These are phyloP conservation scores for Caenorhabditis auriculariae DNA, from an alignment of 2,888 invertebrate species.

Conservation along the genomic window DNA sequence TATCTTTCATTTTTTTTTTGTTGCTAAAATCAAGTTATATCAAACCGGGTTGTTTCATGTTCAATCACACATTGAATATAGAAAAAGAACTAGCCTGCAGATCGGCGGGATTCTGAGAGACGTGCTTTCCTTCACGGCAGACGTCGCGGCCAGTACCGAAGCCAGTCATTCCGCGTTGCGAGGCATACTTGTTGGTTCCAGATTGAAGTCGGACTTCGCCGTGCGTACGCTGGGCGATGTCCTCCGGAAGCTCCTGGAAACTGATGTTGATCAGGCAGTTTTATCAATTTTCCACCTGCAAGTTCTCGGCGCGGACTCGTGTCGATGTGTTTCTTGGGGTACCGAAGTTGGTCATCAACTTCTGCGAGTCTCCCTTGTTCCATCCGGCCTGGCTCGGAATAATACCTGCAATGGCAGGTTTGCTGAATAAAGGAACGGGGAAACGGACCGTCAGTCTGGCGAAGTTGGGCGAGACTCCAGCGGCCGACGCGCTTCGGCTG, in stretches of 20 bases:
- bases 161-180: constrained; percentile 57
- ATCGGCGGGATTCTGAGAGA: constrained; percentile 55
- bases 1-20: too few species aligned
- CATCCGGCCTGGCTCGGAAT: constrained; percentile 64
- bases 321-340: constrained; percentile 63
- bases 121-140: constrained; percentile 59
- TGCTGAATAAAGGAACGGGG: background rate
- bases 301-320: constrained; percentile 55
- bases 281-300: constrained; percentile 38
- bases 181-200: constrained; percentile 59
- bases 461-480: constrained; percentile 63
- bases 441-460: constrained; percentile 60
- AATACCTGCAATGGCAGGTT: constrained; percentile 34
- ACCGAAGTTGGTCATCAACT: constrained; percentile 64
- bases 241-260: constrained; percentile 60
- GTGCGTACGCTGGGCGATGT: constrained; percentile 54
- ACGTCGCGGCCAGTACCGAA: constrained; percentile 64
- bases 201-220: constrained; percentile 63
- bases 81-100: constrained; percentile 43
- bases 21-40: too few species aligned
- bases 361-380: constrained; percentile 65
- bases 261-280: background rate
- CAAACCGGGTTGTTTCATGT: too few species aligned
- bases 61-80: too few species aligned
- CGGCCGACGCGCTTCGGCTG: constrained; percentile 57